These are phyloP conservation scores for Anolis sagrei DNA, from an alignment of 2,113 vertebrate genomes.

Conservation along the genomic window DNA sequence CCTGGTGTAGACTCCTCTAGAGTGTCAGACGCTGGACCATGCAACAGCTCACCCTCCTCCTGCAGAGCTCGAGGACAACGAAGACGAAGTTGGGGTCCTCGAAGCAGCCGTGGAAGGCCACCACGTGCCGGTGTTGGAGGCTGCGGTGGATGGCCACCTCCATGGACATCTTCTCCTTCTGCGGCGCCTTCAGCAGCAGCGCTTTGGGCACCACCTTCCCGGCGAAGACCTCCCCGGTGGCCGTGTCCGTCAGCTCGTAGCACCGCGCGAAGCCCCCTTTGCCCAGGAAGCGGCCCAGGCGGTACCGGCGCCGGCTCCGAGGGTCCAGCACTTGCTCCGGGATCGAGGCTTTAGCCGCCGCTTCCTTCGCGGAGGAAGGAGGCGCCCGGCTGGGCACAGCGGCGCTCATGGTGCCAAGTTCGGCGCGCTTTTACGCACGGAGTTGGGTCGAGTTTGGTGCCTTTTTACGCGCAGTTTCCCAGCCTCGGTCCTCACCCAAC, in stretches of 20 bases:
- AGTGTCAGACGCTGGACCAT: too few relatives aligned
- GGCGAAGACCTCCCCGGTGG: slow-evolving; percentile 85
- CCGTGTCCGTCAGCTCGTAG: slow-evolving; percentile 91
- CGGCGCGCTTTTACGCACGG: too few relatives aligned
- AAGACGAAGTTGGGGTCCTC: slow-evolving; percentile 94
- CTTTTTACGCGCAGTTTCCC: too few relatives aligned
- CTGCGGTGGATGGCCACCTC: slow-evolving; percentile 96
- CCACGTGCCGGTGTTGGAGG: slow-evolving; percentile 87
- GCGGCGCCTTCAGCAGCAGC: slow-evolving; percentile 93
- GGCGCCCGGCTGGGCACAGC: too few relatives aligned
- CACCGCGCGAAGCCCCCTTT: slow-evolving; percentile 97
- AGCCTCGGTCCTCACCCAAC: too few relatives aligned
- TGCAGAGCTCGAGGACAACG: slow-evolving; percentile 94
- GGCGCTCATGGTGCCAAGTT: background rate
- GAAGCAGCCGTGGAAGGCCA: slow-evolving; percentile 95
- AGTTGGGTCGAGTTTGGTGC: too few relatives aligned
- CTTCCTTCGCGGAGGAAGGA: background rate
- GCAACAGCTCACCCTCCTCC: slow-evolving; percentile 87
- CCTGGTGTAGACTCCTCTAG: too few relatives aligned
- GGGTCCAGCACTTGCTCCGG: slow-evolving; percentile 89
- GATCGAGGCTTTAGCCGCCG: slow-evolving; percentile 75
- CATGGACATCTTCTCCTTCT: slow-evolving; percentile 97
- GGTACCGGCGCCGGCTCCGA: slow-evolving; percentile 84
- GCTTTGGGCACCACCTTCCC: slow-evolving; percentile 95
- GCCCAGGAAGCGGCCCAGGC: slow-evolving; percentile 90